A percentile compares a stretch with the other conserved stretches of the same genome.
These are phyloP conservation scores for Tenthredo scrophulariae DNA, from an alignment of 2,888 invertebrate species.

Conservation along the genomic window DNA sequence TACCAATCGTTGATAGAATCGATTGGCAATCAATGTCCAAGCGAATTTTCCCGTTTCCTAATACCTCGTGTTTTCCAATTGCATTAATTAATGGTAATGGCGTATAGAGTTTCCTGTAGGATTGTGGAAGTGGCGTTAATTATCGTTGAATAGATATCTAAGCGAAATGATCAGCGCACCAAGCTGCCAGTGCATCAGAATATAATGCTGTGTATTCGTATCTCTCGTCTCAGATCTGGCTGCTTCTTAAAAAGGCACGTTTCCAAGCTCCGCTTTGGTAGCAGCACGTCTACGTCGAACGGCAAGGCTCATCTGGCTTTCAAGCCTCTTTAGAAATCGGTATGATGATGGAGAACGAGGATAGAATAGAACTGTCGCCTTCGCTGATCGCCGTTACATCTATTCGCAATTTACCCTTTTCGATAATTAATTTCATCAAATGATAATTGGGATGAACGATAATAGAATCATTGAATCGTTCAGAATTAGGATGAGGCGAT, in stretches of 20 bases:
- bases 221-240: constrained; percentile 39
- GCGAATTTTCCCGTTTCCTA: background rate
- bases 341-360: background rate
- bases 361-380: constrained; percentile 8
- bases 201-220: constrained; percentile 23
- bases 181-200: constrained; percentile 44
- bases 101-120: constrained; percentile 55
- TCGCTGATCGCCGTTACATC: background rate
- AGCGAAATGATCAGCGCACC: constrained; percentile 39
- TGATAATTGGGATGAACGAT: background rate
- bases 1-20: background rate
- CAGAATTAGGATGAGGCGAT: background rate
- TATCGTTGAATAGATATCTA: constrained; percentile 56
- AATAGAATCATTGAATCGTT: background rate
- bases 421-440: background rate
- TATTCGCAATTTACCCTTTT: background rate
- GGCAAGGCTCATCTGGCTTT: constrained; percentile 14
- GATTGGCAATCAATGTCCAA: background rate
- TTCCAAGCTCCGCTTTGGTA: constrained; percentile 21
- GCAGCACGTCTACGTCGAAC: background rate
- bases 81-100: constrained; percentile 57
- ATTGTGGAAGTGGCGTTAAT: constrained; percentile 64
- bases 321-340: constrained; percentile 1
- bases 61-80: constrained; percentile 43
- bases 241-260: constrained; percentile 43